Percentiles rank a stretch among this genome's conserved stretches.
These are phyloP conservation scores for Alcedo quadribrachys DNA, from an alignment of 2,797 vertebrate genomes.

Conservation along the genomic window DNA sequence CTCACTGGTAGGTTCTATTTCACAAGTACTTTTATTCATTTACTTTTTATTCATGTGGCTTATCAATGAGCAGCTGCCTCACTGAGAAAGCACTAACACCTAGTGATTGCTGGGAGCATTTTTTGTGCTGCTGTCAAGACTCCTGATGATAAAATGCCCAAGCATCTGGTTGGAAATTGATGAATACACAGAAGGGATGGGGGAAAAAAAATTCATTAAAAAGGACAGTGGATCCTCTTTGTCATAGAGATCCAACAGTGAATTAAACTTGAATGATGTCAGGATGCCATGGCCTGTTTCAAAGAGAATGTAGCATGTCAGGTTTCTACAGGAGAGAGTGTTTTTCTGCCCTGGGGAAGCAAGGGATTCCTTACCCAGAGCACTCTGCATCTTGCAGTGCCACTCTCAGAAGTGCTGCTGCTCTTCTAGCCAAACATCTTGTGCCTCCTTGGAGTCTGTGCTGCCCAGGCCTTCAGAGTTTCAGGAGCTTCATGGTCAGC, in stretches of 20 bases:
- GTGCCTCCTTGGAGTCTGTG: not conserved
- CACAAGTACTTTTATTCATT: not conserved
- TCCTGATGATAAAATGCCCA: not conserved
- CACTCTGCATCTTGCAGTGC: not conserved
- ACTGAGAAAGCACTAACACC: not conserved
- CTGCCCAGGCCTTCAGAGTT: not conserved
- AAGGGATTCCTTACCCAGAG: not conserved
- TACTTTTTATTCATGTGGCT: not conserved
- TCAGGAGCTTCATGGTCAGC: not conserved
- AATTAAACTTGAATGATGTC: not conserved
- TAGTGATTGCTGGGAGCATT: not conserved
- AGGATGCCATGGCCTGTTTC: rapidly evolving
- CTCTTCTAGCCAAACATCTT: not conserved
- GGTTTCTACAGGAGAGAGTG: not conserved
- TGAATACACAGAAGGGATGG: not conserved
- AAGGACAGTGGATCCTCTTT: not conserved
- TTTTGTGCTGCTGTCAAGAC: not conserved
- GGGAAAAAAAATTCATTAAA: not conserved
- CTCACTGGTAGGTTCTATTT: not conserved
- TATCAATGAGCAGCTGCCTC: not conserved
- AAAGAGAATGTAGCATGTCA: not conserved
- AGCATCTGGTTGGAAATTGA: not conserved
- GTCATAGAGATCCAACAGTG: not conserved
- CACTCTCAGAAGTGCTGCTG: not conserved
- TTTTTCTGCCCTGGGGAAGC: not conserved